Evolutionary conservation across 2,797 vertebrate genomes (phyloP).

Genomic region (Lutjanus campechanus): DNA sequence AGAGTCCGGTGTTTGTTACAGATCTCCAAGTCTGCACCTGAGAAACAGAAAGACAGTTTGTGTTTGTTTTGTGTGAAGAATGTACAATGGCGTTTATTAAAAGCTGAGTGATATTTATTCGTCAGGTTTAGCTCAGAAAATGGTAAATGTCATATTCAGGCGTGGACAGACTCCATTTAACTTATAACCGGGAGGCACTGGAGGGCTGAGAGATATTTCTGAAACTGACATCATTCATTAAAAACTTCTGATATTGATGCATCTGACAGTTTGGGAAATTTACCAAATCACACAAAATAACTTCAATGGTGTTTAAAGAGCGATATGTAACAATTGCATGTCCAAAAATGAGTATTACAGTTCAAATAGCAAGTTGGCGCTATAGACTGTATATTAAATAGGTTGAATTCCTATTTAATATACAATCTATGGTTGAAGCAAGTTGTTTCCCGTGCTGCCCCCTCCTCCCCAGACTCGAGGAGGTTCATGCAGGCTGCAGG

Average conservation of each 20-base stretch:
- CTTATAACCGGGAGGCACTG: slow-evolving; percentile 19
- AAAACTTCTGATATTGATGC: neutral
- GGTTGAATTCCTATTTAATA: too few species aligned
- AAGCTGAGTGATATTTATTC: slow-evolving; percentile 26
- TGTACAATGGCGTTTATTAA: slow-evolving; percentile 2
- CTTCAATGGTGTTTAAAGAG: neutral
- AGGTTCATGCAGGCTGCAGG: too few species aligned
- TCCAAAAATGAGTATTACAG: too few species aligned
- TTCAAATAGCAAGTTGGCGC: too few species aligned
- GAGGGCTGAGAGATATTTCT: slow-evolving; percentile 1
- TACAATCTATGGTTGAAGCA: too few species aligned
- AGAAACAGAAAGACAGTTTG: slow-evolving; percentile 5
- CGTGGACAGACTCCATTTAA: slow-evolving; percentile 17
- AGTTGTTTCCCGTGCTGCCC: too few species aligned
- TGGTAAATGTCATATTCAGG: neutral
- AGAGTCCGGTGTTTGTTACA: slow-evolving; percentile 19
- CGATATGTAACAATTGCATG: too few species aligned
- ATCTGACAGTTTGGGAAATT: too few species aligned
- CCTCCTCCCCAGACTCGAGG: too few species aligned
- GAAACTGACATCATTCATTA: neutral
- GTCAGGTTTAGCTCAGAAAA: slow-evolving; percentile 2
- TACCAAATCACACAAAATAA: neutral
- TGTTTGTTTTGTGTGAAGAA: slow-evolving; percentile 12
- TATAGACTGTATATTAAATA: too few species aligned
- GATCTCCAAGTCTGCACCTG: slow-evolving; percentile 8